Base-by-base conservation (phyloP, 2,113 vertebrate species). In the Heptranchias perlo region DNA sequence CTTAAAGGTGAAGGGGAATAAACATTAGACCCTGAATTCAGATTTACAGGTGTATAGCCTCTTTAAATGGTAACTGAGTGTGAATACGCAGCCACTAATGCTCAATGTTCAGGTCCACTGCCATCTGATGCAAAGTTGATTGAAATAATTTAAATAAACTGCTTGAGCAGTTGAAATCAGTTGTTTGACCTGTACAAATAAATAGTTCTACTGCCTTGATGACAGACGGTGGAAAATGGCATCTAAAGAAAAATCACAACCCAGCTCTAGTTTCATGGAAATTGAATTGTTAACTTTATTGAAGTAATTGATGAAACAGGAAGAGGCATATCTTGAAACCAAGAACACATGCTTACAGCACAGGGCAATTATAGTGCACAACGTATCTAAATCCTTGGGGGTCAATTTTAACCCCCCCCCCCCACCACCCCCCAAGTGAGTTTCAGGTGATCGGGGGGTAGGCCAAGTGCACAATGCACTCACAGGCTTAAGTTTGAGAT, bases 131-230 rank as follows among this genome's bases (percentile, higher is more conserved):
- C 49, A 35, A 54, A 89, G 86, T 93, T 39, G 89, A 93, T 62
- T 23, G 16, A 64, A 93, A n/a, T 18, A 39, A 93, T 21, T 64
- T 93, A 62, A 64, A 93, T 93, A 23, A 62, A 93, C 61, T 93
- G 89, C 89, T 93, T 62, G 58, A 93, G 58, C 35, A 64, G 7
- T 64, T 93, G 89, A 93, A 93, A 47, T 21, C 54, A 92, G 89
- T 92, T 39, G 39, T 39, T 39, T 39, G 58, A 92, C 13, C n/a
- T 62, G 58, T 62, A 21, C 14, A 64, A 62, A 39, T 62, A 62
- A 93, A 82, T 47, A 4, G 16, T 82, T 14, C 78, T 21, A 47
- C 39, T 47, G 39, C 76, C 76, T 11, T 39, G 13, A 78, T 14
- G 13, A 82, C n/a, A 44, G 4, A 39, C 2, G 35, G 18, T 62